Evolutionary conservation across 2,797 vertebrate genomes (phyloP).

Genomic region (Pachyuromys duprasi): DNA sequence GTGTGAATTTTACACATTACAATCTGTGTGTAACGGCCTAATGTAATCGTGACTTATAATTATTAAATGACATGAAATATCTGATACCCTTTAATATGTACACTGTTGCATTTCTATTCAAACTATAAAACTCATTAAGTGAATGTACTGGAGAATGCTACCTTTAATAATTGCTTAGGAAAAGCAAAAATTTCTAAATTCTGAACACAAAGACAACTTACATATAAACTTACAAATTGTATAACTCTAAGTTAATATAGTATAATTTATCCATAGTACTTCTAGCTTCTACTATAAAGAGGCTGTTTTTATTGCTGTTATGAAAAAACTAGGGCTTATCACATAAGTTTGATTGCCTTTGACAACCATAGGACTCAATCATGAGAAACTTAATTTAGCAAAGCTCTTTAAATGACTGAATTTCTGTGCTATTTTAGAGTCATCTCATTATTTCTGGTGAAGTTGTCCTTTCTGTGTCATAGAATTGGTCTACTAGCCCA

Average conservation of each 20-base stretch:
- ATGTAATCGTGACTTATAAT: neutral
- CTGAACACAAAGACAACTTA: neutral
- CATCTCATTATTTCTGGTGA: neutral
- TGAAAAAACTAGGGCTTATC: neutral
- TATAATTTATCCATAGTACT: neutral
- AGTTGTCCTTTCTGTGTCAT: neutral
- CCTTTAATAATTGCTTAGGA: neutral
- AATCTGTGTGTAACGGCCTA: neutral
- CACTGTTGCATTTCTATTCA: neutral
- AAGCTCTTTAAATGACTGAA: neutral
- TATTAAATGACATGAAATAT: neutral
- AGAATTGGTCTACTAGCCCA: neutral
- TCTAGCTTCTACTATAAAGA: neutral
- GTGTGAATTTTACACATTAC: neutral
- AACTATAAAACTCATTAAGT: neutral
- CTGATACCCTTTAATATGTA: neutral
- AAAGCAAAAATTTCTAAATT: neutral
- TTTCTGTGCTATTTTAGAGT: neutral
- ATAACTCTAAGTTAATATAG: neutral
- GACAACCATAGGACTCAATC: neutral
- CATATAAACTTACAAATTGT: neutral
- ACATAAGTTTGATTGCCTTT: neutral
- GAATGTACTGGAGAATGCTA: neutral
- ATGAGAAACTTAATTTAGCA: neutral
- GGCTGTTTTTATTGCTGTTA: neutral